Evolutionary conservation across 2,113 vertebrate species (phyloP), one percentile per base, ranked within the genome.

Genomic region (Xiphophorus maculatus): DNA sequence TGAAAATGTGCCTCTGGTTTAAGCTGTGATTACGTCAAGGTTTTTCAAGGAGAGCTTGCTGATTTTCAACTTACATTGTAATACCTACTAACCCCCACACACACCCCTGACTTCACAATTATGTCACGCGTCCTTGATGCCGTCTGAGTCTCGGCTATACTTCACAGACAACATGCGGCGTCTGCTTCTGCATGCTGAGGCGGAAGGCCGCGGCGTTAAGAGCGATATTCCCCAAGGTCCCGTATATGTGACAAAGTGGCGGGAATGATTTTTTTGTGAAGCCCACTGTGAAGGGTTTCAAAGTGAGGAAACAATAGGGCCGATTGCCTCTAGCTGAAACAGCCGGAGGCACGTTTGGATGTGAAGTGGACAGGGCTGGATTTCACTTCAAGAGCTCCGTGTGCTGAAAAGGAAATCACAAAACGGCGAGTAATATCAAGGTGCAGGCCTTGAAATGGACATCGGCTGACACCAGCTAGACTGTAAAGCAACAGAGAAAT

Each of bases 161-260:
- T 75, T 66, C 48, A 72, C 65, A 74, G 40, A 66, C 66, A 64
- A 66, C 72, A 65, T 63, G 61, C 7, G 75, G 84, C 79, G 78
- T 62, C 65, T 73, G 35, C 66, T 84, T 63, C 51, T 32, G 63
- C 65, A 69, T 72, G 68, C 71, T 65, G 32, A 17, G 37, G 44
- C 3, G 5, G 81, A 58, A 15, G 54, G 27, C 15, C 1, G 32
- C 28, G 12, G 58, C 22, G 32, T 69, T n/a, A 32, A 6, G 4
- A 64, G 54, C 40, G 70, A 80, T 64, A 83, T 82, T 73, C 83
- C 80, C 84, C 9, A 75, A 75, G 64, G 80, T 83, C 61, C 78
- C 66, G 62, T 87, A 84, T 89, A 73, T 63, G 81, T 90, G 84
- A 89, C 71, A 22, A 80, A 88, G 69, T 85, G 82, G 76, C 84